phyloP scores from a whole-genome alignment of 2,113 vertebrate genomes.

The Rallus limicola region DNA sequence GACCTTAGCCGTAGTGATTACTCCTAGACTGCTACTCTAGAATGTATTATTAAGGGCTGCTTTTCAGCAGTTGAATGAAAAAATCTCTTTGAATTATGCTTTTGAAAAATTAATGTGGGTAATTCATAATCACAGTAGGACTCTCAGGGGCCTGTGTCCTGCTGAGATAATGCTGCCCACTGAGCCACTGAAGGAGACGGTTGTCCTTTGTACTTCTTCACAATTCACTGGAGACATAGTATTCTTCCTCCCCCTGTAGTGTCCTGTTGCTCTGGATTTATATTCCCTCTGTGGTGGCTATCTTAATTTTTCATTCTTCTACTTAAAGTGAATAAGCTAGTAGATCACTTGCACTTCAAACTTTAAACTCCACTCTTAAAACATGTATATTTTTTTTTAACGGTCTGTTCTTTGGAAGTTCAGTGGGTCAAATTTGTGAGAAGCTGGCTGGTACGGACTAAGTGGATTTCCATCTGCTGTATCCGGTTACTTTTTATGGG shows the following conservation, averaged over 20 bases:
- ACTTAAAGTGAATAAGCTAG: not conserved
- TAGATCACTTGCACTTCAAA: not conserved
- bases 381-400: not conserved
- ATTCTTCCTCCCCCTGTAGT: not conserved
- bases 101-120: slow-evolving; percentile 33
- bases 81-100: not conserved
- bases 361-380: not conserved
- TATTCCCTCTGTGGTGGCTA: not conserved
- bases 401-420: not conserved
- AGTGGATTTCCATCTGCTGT: not conserved
- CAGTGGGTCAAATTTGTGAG: not conserved
- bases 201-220: slow-evolving; percentile 48
- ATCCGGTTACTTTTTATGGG: not conserved
- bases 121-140: slow-evolving; percentile 8
- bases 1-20: not conserved
- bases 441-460: not conserved
- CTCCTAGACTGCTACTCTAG: not conserved
- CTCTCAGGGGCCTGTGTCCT: not conserved
- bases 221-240: not conserved
- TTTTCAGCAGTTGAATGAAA: not conserved
- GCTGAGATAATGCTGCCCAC: slow-evolving; percentile 31
- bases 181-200: not conserved
- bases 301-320: slow-evolving; percentile 36
- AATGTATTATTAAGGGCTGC: not conserved
- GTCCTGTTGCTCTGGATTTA: slow-evolving; percentile 21